phyloP scores from a whole-genome alignment of 2,113 vertebrate species.

The Phocoena phocoena region DNA sequence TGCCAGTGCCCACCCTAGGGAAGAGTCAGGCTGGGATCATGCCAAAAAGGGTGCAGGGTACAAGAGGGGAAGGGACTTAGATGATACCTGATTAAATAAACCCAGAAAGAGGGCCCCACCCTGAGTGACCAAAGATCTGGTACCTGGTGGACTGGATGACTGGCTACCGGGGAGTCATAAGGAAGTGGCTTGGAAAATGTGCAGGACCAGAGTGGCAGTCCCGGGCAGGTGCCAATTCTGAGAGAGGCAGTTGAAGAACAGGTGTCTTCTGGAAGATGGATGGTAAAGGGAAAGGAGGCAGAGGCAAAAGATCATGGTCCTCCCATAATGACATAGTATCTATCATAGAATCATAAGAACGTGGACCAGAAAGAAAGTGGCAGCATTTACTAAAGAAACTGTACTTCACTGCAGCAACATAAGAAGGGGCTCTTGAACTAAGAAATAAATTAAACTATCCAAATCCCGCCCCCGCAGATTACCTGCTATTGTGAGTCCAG shows the following conservation, averaged over 20 bases:
- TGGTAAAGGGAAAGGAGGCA: not conserved
- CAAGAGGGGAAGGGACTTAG: not conserved
- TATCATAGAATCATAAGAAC: not conserved
- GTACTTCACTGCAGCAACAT: not conserved
- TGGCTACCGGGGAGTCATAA: not conserved
- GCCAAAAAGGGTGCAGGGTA: not conserved
- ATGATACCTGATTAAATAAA: not conserved
- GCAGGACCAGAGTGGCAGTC: not conserved
- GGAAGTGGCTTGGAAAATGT: not conserved
- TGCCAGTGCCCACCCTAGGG: no score
- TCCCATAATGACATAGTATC: not conserved
- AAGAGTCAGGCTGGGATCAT: not conserved
- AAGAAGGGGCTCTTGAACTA: not conserved
- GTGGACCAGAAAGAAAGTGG: not conserved
- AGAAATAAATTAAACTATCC: not conserved
- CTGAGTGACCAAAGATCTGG: not conserved
- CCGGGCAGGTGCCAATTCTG: not conserved
- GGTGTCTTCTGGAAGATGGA: not conserved
- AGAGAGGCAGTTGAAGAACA: not conserved
- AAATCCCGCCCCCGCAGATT: not conserved
- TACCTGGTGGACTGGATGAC: not conserved
- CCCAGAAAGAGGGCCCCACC: not conserved
- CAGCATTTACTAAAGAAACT: not conserved
- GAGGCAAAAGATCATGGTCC: not conserved
- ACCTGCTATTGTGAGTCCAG: not conserved